These are phyloP conservation scores for Pteropus rufus DNA, from an alignment of 2,797 vertebrate genomes.

Conservation along the genomic window DNA sequence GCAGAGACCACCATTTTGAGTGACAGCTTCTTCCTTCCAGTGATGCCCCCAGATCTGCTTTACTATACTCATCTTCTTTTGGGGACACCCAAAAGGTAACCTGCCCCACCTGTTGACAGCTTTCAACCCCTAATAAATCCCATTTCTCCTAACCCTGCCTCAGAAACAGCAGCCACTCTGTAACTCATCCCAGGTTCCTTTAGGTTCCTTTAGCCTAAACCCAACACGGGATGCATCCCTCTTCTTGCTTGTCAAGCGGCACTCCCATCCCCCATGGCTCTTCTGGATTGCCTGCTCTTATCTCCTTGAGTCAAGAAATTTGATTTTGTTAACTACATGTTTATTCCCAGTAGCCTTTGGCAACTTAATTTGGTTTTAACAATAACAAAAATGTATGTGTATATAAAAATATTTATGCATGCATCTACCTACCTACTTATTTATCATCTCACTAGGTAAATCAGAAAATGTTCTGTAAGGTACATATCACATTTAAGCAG, in stretches of 20 bases:
- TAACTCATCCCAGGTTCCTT: background rate
- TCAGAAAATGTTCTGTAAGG: background rate
- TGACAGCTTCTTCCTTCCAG: background rate
- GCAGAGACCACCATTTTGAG: background rate
- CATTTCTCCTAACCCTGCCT: background rate
- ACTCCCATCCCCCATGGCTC: too few species aligned
- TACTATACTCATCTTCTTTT: accelerated
- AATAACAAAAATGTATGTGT: background rate
- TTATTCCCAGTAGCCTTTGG: background rate
- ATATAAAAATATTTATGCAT: background rate
- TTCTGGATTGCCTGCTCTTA: accelerated
- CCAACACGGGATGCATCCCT: accelerated
- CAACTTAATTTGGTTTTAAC: background rate
- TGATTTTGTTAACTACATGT: background rate
- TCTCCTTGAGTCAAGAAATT: background rate
- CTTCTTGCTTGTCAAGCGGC: background rate
- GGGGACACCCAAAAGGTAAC: accelerated
- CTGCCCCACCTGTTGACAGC: background rate
- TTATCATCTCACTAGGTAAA: background rate
- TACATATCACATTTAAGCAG: background rate
- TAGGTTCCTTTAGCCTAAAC: background rate
- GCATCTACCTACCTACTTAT: background rate
- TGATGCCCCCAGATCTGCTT: background rate
- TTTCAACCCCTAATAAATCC: background rate
- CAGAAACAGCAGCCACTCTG: background rate